Percentiles rank a stretch among this genome's conserved stretches.
Evolutionary conservation across 2,888 invertebrate species (phyloP).

Genomic region (Drosophila atroscutellata): DNA sequence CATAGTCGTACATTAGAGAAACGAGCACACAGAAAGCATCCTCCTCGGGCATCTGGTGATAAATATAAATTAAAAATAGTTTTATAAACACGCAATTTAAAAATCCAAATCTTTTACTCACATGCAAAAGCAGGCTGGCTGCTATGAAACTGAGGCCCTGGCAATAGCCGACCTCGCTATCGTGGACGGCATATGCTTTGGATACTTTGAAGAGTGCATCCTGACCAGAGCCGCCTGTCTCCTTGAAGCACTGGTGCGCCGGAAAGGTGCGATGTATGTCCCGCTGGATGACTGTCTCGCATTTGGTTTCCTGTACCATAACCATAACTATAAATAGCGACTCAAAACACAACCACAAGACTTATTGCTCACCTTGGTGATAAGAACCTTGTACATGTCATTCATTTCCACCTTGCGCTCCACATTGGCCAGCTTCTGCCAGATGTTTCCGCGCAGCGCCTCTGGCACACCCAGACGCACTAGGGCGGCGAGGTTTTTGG

Average conservation of each 20-base stretch:
- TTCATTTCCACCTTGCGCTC: constrained; percentile 93
- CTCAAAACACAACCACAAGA: background rate
- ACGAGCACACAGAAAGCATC: constrained; percentile 99
- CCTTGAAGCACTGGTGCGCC: constrained; percentile 98
- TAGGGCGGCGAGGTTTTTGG: constrained; percentile 92
- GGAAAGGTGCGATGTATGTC: constrained; percentile 99
- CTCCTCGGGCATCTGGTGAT: constrained; percentile 98
- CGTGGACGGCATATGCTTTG: constrained; percentile 98
- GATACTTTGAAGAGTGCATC: constrained; percentile 98
- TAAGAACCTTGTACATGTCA: constrained; percentile 96
- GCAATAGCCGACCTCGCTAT: constrained; percentile 99
- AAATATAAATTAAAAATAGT: background rate
- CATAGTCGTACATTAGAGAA: constrained; percentile 98
- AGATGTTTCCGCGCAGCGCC: constrained; percentile 97
- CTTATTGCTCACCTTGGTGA: constrained; percentile 91
- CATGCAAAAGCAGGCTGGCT: constrained; percentile 97
- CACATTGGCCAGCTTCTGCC: constrained; percentile 97
- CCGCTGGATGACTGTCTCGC: constrained; percentile 97
- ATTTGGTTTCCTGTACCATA: constrained; percentile 93
- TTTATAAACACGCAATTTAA: background rate
- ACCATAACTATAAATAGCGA: background rate
- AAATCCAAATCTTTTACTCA: constrained; percentile 86
- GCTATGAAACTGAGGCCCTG: constrained; percentile 99
- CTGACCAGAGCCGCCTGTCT: constrained; percentile 96
- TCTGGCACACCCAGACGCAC: constrained; percentile 97